These are phyloP conservation scores for Orchesella cincta DNA, from an alignment of 1,140 invertebrate genomes.

Conservation along the genomic window DNA sequence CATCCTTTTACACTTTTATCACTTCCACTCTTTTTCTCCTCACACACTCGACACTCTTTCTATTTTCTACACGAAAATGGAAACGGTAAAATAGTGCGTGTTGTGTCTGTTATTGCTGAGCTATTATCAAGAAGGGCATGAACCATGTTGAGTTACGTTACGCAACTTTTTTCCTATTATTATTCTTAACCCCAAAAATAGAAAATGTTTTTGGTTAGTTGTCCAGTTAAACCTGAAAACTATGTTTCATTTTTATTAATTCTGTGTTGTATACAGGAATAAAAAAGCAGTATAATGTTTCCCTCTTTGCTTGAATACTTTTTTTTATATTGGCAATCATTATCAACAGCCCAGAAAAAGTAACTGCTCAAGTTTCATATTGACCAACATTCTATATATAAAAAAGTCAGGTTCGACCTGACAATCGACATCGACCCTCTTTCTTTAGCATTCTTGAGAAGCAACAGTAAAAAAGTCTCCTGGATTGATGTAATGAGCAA, in stretches of 20 bases:
- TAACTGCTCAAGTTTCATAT: no score
- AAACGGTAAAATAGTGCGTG: constrained; percentile 1
- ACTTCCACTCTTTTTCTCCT: constrained; percentile 6
- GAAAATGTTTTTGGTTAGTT: background rate
- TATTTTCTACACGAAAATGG: background rate
- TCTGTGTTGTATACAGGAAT: background rate
- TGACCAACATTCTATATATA: no score
- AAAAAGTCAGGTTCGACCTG: no score
- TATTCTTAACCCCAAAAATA: background rate
- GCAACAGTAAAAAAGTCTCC: background rate
- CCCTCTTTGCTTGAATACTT: background rate
- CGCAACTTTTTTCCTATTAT: constrained; percentile 1
- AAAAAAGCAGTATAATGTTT: background rate
- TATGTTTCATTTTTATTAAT: background rate
- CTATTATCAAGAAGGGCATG: background rate
- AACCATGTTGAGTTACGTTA: background rate
- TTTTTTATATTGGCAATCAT: background rate
- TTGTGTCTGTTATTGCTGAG: background rate
- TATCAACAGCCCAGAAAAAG: no score
- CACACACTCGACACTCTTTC: background rate
- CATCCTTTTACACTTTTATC: background rate
- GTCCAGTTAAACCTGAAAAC: no score
- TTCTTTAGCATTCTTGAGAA: no score
- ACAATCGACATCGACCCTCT: no score
- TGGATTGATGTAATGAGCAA: constrained; percentile 1